Evolutionary conservation across 2,888 invertebrate species (phyloP), one percentile per base, ranked within the genome.

Genomic region (Agrilus cyanescens): DNA sequence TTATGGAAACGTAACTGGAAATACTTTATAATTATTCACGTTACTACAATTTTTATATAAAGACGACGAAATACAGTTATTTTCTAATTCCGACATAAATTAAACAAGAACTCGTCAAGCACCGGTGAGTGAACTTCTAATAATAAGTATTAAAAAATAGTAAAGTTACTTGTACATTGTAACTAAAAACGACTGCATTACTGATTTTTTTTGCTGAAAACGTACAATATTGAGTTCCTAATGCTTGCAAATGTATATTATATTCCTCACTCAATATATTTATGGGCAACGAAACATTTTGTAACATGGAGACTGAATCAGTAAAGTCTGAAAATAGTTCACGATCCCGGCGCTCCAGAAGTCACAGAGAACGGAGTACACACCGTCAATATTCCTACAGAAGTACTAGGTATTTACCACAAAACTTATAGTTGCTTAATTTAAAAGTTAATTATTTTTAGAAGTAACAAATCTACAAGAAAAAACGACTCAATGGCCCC

Each of bases 241-340:
- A 25, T 25, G 25, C 25, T 25, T 8, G 25, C 25, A 25, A 25
- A 8, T 10, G 10, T 25, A 10, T 25, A 25, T 25, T 25, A 10
- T 25, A 25, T 25, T 25, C 25, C 15, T 32, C 16, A 33, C 40
- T 33, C 42, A 18, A 20, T 29, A 38, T 43, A 42, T 54, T 49
- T 52, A 66, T 67, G 69, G 68, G 70, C 66, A 69, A 68, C 62
- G 66, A 66, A 59, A 66, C 65, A 59, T 65, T 66, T 55, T 62
- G 67, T 66, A 73, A 70, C 66, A 90, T 90, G 89, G 93, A 93
- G 76, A 89, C 88, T 58, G 93, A 93, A 74, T 91, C 91, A 57
- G 83, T 93, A 58, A 82, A 90, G 63, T 93, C 93, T 43, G 91
- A 91, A 70, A 78, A 88, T 61, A 91, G 90, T 69, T 82, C 86